Evolutionary conservation across 2,113 vertebrate genomes (phyloP).

Genomic region (Gulo gulo): DNA sequence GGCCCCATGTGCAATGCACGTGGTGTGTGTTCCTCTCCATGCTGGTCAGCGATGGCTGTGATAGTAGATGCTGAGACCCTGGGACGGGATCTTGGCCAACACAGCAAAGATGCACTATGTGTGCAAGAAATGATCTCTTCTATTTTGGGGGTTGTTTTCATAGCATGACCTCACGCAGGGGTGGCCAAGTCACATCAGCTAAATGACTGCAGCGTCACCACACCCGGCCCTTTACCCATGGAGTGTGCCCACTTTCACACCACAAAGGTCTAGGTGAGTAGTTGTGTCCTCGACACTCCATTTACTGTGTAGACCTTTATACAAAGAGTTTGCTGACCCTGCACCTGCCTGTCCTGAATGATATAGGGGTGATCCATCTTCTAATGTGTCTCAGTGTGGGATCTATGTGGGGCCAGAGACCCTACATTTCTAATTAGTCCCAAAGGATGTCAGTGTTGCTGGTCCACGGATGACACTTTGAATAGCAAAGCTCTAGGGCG

Average conservation of each 20-base stretch:
- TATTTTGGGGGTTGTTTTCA: not conserved
- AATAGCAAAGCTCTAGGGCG: not conserved
- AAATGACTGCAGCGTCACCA: no score
- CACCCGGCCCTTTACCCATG: not conserved
- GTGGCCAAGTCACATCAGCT: not conserved
- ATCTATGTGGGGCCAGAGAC: not conserved
- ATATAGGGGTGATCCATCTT: not conserved
- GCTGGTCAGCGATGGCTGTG: not conserved
- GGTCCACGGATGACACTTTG: not conserved
- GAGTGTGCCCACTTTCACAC: not conserved
- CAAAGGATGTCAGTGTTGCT: not conserved
- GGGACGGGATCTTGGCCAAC: not conserved
- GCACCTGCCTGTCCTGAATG: not conserved
- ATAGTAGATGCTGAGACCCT: not conserved
- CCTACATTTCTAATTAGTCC: not conserved
- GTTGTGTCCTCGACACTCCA: not conserved
- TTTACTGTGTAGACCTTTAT: not conserved
- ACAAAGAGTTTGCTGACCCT: not conserved
- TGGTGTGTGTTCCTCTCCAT: not conserved
- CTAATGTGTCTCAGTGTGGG: not conserved
- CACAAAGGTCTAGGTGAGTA: not conserved
- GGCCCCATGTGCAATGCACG: fast-evolving
- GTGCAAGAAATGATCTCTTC: not conserved
- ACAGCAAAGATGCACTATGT: no score
- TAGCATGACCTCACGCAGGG: not conserved